phyloP scores from a whole-genome alignment of 1,140 invertebrate genomes.

The Ceratosolen solmsi region DNA sequence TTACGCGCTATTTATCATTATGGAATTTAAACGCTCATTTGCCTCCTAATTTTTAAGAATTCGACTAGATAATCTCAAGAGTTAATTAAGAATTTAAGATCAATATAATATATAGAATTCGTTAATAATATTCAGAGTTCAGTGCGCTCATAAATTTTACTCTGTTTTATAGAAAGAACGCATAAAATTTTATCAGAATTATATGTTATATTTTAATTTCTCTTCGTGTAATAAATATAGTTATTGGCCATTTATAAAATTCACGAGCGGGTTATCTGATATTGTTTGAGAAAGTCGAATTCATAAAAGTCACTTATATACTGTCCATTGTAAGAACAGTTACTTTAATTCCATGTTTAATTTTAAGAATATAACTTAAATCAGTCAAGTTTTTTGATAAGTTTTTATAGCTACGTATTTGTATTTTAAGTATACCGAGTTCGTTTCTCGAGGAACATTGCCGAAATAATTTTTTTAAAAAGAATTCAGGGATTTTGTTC shows the following conservation, averaged over 20 bases:
- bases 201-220: no score
- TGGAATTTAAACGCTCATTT: no score
- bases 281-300: constrained; percentile 8
- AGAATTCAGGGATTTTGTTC: neutral
- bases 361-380: constrained; percentile 3
- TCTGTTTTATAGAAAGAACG: no score
- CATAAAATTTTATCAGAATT: no score
- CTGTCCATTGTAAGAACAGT: neutral
- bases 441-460: neutral
- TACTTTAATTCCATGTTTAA: constrained; percentile 13
- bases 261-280: neutral
- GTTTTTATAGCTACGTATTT: neutral
- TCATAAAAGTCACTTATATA: neutral
- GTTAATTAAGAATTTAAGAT: no score
- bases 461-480: neutral
- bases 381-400: neutral
- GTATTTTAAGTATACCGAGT: neutral
- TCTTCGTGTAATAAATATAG: neutral
- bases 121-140: no score
- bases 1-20: no score
- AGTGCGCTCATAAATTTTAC: no score
- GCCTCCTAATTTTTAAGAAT: no score
- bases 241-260: neutral
- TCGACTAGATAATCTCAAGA: no score
- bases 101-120: no score